These are phyloP conservation scores for Trypoxylon attenuatum DNA, from an alignment of 2,888 invertebrate species.

Conservation along the genomic window DNA sequence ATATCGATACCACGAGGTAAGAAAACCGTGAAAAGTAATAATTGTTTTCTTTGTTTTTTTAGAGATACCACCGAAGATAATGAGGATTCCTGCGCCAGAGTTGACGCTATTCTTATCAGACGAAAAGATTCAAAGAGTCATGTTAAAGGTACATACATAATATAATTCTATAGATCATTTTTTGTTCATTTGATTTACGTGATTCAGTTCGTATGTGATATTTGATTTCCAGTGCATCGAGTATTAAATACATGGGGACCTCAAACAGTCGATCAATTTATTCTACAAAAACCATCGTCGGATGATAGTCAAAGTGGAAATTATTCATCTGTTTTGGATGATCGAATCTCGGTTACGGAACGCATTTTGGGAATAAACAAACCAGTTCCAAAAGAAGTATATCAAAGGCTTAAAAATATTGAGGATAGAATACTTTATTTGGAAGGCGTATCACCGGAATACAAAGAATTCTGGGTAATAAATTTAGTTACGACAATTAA, in stretches of 20 bases:
- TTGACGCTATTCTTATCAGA: constrained; percentile 83
- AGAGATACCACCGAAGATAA: constrained; percentile 70
- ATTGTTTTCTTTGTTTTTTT: neutral
- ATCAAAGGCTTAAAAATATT: constrained; percentile 81
- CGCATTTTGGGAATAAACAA: constrained; percentile 77
- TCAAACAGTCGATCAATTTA: constrained; percentile 74
- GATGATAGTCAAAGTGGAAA: constrained; percentile 40
- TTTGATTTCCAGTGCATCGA: constrained; percentile 78
- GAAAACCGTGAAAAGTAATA: too few relatives aligned
- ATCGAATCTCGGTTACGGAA: constrained; percentile 82
- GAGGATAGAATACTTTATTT: constrained; percentile 85
- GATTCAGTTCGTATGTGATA: neutral
- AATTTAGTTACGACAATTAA: neutral
- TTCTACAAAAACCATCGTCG: constrained; percentile 27
- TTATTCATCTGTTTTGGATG: constrained; percentile 78
- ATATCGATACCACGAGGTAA: too few relatives aligned
- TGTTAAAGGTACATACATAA: constrained; percentile 80
- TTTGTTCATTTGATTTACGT: neutral
- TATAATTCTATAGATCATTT: neutral
- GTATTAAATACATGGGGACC: constrained; percentile 84
- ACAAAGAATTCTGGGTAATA: constrained; percentile 82
- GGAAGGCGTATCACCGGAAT: constrained; percentile 88
- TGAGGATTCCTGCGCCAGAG: constrained; percentile 83
- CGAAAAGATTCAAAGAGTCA: constrained; percentile 87
- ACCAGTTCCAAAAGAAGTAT: constrained; percentile 80